Conservation (phyloP, 2,797 vertebrate genomes). For the Enteromius treurensis region DNA sequence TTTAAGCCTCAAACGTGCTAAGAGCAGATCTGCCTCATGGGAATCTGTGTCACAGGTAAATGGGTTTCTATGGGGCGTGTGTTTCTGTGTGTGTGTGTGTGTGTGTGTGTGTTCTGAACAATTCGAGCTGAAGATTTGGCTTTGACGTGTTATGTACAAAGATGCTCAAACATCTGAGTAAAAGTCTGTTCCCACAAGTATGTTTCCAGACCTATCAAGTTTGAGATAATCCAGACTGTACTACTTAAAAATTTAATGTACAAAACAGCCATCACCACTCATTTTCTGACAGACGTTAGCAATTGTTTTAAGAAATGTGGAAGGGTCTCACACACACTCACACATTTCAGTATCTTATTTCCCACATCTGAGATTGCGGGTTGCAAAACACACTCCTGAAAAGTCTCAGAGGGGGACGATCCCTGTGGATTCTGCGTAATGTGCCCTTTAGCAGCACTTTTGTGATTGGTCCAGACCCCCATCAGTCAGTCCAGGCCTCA, state of each 20-base stretch:
- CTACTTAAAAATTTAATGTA: background rate
- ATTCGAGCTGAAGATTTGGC: background rate
- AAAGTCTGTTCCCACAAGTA: background rate
- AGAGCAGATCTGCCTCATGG: constrained; percentile 6
- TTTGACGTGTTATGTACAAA: background rate
- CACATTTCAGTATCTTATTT: background rate
- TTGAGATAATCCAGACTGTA: constrained; percentile 23
- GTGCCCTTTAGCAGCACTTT: constrained; percentile 19
- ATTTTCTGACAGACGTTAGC: constrained; percentile 6
- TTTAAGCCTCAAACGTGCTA: constrained; percentile 22
- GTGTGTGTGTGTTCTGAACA: background rate
- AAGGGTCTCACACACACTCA: background rate
- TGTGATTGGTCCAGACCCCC: constrained; percentile 14
- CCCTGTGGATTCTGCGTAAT: constrained; percentile 25
- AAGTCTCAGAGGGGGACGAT: constrained; percentile 3
- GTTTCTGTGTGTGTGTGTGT: constrained; percentile 5
- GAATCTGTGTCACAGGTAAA: constrained; percentile 42
- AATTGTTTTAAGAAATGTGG: constrained; percentile 1
- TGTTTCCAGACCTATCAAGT: background rate
- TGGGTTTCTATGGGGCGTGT: constrained; percentile 23
- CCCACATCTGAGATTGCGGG: background rate
- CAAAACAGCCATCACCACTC: constrained; percentile 13
- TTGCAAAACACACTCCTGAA: constrained; percentile 5
- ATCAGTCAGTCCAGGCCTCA: background rate
- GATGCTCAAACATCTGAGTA: background rate